Evolutionary conservation across 92 coral and sea anemone species (phyloP).

Genomic region (Meandrina meandrites): DNA sequence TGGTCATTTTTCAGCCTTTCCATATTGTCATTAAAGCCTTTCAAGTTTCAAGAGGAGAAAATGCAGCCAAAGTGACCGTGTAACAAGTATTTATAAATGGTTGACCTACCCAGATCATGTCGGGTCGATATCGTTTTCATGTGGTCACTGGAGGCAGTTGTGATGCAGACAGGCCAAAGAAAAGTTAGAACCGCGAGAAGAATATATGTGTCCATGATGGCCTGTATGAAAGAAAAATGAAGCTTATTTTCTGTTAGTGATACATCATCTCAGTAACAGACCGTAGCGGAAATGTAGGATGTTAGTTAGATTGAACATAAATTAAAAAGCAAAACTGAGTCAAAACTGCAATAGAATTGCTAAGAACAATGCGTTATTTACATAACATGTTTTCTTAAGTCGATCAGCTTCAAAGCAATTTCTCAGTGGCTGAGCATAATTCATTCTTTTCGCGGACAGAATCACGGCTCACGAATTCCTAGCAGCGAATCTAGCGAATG

Average conservation of each 20-base stretch:
- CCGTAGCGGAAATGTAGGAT: too few relatives aligned
- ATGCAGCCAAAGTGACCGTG: neutral
- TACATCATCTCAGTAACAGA: too few relatives aligned
- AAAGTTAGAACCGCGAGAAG: neutral
- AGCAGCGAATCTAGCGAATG: neutral
- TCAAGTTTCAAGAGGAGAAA: neutral
- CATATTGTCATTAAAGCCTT: neutral
- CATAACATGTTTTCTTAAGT: neutral
- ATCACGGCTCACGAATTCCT: too few relatives aligned
- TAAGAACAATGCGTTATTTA: neutral
- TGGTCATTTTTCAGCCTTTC: too few relatives aligned
- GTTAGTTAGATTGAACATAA: too few relatives aligned
- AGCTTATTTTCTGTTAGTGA: neutral
- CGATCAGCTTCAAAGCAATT: neutral
- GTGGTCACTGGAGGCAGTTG: neutral
- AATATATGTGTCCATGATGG: neutral
- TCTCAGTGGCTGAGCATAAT: neutral
- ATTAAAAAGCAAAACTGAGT: too few relatives aligned
- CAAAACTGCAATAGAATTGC: neutral
- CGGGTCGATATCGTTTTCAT: neutral
- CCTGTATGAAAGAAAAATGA: neutral
- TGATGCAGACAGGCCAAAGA: neutral
- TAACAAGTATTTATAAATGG: neutral
- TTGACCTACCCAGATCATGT: constrained; percentile 11
- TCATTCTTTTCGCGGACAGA: too few relatives aligned